Evolutionary conservation across 2,113 vertebrate genomes (phyloP).

Genomic region (Hippoglossus stenolepis): DNA sequence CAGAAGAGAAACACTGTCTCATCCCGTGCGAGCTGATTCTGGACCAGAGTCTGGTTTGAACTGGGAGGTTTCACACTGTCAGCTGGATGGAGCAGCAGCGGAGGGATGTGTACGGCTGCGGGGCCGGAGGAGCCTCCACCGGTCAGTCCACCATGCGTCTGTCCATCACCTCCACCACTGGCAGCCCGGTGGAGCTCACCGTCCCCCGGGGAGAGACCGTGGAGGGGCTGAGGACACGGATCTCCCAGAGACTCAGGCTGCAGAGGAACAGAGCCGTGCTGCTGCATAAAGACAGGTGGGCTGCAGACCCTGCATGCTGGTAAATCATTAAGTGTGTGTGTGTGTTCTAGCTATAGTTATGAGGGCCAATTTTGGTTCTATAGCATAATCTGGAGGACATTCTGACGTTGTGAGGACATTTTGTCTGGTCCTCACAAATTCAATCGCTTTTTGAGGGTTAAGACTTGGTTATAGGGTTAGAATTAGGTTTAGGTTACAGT

Average conservation of each 20-base stretch:
- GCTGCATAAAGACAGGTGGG: constrained; percentile 90
- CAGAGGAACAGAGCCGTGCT: constrained; percentile 88
- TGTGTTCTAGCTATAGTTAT: background rate
- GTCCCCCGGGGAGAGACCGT: constrained; percentile 88
- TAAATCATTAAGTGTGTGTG: background rate
- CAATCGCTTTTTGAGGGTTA: too few relatives aligned
- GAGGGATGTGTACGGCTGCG: constrained; percentile 27
- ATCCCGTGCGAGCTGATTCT: background rate
- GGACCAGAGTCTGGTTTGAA: background rate
- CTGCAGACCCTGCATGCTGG: constrained; percentile 10
- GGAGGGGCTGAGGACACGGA: constrained; percentile 86
- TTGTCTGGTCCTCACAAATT: too few relatives aligned
- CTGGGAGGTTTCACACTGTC: background rate
- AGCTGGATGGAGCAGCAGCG: constrained; percentile 47
- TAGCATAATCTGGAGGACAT: too few relatives aligned
- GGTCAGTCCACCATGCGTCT: constrained; percentile 83
- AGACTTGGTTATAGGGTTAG: too few relatives aligned
- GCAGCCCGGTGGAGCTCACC: constrained; percentile 87
- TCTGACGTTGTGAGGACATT: too few relatives aligned
- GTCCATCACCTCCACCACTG: constrained; percentile 87
- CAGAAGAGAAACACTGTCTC: background rate
- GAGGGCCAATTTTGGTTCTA: too few relatives aligned
- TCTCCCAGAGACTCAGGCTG: constrained; percentile 88
- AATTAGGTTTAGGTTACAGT: too few relatives aligned
- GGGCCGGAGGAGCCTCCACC: constrained; percentile 58